These are phyloP conservation scores for Caenorhabditis latens DNA, from an alignment of 1,140 invertebrate species.

Conservation along the genomic window DNA sequence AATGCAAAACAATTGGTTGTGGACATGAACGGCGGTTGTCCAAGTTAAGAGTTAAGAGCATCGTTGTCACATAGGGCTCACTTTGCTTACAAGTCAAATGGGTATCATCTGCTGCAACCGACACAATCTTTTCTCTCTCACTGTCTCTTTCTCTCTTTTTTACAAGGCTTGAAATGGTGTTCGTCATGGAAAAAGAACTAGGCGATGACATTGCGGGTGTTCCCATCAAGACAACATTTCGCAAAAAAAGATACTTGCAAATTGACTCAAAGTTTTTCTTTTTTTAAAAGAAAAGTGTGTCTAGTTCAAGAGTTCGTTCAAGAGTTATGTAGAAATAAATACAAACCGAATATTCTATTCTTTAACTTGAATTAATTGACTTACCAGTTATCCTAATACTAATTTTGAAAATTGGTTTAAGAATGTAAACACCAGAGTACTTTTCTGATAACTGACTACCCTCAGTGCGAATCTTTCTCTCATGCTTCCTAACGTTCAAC, in stretches of 20 bases:
- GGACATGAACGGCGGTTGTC: conserved; percentile 11
- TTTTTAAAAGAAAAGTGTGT: neutral
- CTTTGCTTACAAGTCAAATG: neutral
- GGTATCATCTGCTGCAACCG: conserved; percentile 19
- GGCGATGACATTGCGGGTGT: conserved; percentile 9
- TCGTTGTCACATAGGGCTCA: conserved; percentile 23
- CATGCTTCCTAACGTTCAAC: no score
- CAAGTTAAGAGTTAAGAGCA: conserved; percentile 40
- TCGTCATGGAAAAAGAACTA: conserved; percentile 8
- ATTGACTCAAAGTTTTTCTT: conserved; percentile 3
- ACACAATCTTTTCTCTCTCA: conserved; percentile 13
- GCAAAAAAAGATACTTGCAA: conserved; percentile 40
- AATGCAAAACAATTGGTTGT: conserved; percentile 53
- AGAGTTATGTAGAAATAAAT: no score
- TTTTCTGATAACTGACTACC: no score
- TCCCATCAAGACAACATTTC: conserved; percentile 34
- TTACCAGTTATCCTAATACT: no score
- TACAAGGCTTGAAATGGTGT: neutral
- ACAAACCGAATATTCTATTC: no score
- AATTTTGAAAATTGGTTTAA: no score
- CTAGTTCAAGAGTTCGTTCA: neutral
- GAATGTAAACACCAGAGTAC: no score
- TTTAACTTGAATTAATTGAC: no score
- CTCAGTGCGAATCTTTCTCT: no score
- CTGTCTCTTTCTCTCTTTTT: neutral